A percentile compares a stretch with the other conserved stretches of the same genome.
These are phyloP conservation scores for Burhinus bistriatus DNA, from an alignment of 2,113 vertebrate species.

Conservation along the genomic window DNA sequence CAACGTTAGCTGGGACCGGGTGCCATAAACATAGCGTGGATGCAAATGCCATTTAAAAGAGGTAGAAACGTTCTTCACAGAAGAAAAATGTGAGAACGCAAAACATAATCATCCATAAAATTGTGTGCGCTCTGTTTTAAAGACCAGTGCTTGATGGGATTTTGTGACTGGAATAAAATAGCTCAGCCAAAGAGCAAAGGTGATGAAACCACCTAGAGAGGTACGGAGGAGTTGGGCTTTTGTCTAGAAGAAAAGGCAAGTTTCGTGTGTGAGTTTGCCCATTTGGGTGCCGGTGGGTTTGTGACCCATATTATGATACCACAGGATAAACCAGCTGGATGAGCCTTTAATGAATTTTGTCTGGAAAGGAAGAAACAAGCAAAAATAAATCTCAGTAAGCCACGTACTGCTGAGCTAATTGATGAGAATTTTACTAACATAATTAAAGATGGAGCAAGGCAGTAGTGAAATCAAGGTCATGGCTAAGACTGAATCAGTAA, in stretches of 20 bases:
- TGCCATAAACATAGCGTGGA: background rate
- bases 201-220: background rate
- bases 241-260: background rate
- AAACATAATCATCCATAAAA: background rate
- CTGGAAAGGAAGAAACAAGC: background rate
- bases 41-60: background rate
- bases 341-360: background rate
- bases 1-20: background rate
- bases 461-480: background rate
- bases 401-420: background rate
- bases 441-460: background rate
- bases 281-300: background rate
- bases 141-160: background rate
- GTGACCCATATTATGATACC: background rate
- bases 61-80: background rate
- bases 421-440: background rate
- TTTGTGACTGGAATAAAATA: background rate
- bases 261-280: background rate
- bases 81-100: background rate
- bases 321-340: background rate
- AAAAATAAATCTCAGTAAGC: background rate
- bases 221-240: background rate
- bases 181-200: background rate
- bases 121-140: background rate
- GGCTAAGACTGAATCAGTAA: background rate